Conservation (phyloP, 53 echinoderm and acorn worm species). For the Holothuria leucospilota region DNA sequence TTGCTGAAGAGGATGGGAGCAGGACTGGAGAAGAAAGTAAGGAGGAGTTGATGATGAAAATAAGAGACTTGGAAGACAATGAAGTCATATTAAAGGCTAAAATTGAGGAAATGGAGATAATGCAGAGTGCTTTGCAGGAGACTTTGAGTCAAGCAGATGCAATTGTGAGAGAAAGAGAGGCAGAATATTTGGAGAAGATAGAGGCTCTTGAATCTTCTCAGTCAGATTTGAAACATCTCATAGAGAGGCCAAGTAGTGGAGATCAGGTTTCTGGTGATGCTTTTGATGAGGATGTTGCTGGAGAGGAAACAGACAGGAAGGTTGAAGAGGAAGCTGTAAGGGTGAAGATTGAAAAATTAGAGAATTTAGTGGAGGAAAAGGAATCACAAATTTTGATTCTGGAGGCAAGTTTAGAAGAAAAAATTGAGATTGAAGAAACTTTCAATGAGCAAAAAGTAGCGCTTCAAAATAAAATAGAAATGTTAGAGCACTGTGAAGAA, state of each 20-base stretch:
- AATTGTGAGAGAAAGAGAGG: constrained; percentile 87
- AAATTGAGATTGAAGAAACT: neutral
- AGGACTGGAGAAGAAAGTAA: neutral
- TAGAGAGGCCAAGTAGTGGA: constrained; percentile 43
- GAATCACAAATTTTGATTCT: constrained; percentile 39
- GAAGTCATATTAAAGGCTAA: constrained; percentile 69
- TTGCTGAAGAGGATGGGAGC: neutral
- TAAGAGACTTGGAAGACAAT: constrained; percentile 73
- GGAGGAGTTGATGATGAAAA: constrained; percentile 29
- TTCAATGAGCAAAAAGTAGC: neutral
- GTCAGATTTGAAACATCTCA: constrained; percentile 66
- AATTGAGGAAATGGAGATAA: constrained; percentile 79
- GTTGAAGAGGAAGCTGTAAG: neutral
- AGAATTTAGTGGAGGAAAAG: constrained; percentile 25
- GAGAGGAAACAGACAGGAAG: neutral
- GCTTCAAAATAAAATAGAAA: constrained; percentile 28
- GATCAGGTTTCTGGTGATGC: neutral
- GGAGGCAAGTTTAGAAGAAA: constrained; percentile 7
- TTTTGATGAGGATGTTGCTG: neutral
- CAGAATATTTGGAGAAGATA: constrained; percentile 70
- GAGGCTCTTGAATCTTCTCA: constrained; percentile 77
- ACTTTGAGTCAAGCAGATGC: constrained; percentile 87
- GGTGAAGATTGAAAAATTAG: constrained; percentile 37
- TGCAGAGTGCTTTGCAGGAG: constrained; percentile 85
- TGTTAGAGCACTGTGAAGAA: constrained; percentile 49